Percentiles rank a stretch among this genome's conserved stretches.
These are phyloP conservation scores for Xenopus borealis DNA, from an alignment of 2,113 vertebrate genomes.

Conservation along the genomic window DNA sequence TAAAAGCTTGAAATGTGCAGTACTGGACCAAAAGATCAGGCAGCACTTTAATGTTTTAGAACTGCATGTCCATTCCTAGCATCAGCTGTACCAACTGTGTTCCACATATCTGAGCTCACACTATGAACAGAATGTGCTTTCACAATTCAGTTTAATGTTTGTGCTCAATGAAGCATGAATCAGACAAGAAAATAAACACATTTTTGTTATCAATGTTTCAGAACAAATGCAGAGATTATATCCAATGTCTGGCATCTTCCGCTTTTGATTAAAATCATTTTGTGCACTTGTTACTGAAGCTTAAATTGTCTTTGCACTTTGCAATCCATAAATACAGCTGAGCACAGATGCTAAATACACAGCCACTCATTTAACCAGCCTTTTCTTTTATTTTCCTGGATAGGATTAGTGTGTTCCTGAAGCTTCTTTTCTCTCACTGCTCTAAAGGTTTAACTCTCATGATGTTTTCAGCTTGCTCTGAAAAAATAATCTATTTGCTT, in stretches of 20 bases:
- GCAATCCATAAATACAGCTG: background rate
- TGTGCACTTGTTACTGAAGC: background rate
- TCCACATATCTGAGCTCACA: slow-evolving; percentile 2
- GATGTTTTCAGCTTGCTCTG: no score
- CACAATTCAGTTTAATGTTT: background rate
- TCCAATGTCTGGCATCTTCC: slow-evolving; percentile 3
- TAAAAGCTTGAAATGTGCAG: no score
- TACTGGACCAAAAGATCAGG: no score
- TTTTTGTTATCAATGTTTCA: slow-evolving; percentile 20
- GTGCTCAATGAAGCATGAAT: slow-evolving; percentile 21
- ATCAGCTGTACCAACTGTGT: background rate
- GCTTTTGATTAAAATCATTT: background rate
- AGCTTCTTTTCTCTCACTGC: no score
- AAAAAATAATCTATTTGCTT: no score
- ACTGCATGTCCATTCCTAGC: background rate
- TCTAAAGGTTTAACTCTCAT: no score
- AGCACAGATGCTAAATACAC: background rate
- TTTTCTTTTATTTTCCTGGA: no score
- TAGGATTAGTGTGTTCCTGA: no score
- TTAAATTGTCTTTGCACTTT: background rate
- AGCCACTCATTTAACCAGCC: no score
- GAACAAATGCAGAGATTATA: slow-evolving; percentile 21
- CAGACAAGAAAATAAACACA: slow-evolving; percentile 41
- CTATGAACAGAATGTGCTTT: slow-evolving; percentile 12
- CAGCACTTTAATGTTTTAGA: background rate